Evolutionary conservation across 2,888 invertebrate genomes (phyloP).

Genomic region (Drosophila neutralis): DNA sequence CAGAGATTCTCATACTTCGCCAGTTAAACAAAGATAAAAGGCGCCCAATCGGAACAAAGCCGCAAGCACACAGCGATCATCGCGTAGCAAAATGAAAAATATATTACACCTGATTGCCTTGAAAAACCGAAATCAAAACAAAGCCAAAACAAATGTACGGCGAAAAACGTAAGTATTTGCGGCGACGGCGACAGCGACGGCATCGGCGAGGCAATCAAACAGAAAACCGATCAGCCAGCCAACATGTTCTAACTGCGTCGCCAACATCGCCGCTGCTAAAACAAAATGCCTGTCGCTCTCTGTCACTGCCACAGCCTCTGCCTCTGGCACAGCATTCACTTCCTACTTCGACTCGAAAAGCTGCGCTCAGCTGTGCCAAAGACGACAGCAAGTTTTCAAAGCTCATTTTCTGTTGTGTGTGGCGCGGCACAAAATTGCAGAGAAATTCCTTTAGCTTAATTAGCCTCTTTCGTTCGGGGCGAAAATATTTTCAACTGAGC

Average conservation of each 20-base stretch:
- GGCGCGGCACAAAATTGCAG: slow-evolving; percentile 73
- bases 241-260: slow-evolving; percentile 75
- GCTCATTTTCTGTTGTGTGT: slow-evolving; percentile 71
- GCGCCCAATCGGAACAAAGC: slow-evolving; percentile 74
- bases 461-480: slow-evolving; percentile 81
- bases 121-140: slow-evolving; percentile 72
- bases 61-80: slow-evolving; percentile 30
- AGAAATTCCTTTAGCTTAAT: slow-evolving; percentile 82
- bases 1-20: slow-evolving; percentile 43
- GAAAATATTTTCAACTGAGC: slow-evolving; percentile 81
- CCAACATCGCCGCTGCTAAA: slow-evolving; percentile 37
- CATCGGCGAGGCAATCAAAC: slow-evolving; percentile 55
- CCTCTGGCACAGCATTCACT: slow-evolving; percentile 40
- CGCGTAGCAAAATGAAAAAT: slow-evolving; percentile 49
- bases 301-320: slow-evolving; percentile 1
- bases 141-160: slow-evolving; percentile 64
- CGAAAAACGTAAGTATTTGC: slow-evolving; percentile 52
- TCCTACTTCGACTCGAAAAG: slow-evolving; percentile 56
- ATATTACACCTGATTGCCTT: slow-evolving; percentile 79
- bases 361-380: slow-evolving; percentile 62
- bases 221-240: slow-evolving; percentile 60
- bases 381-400: slow-evolving; percentile 70
- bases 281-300: slow-evolving; percentile 33
- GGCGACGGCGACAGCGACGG: slow-evolving; percentile 41
- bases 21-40: slow-evolving; percentile 55